These are phyloP conservation scores for Bellardia bayeri DNA, from an alignment of 2,888 invertebrate species.

Conservation along the genomic window DNA sequence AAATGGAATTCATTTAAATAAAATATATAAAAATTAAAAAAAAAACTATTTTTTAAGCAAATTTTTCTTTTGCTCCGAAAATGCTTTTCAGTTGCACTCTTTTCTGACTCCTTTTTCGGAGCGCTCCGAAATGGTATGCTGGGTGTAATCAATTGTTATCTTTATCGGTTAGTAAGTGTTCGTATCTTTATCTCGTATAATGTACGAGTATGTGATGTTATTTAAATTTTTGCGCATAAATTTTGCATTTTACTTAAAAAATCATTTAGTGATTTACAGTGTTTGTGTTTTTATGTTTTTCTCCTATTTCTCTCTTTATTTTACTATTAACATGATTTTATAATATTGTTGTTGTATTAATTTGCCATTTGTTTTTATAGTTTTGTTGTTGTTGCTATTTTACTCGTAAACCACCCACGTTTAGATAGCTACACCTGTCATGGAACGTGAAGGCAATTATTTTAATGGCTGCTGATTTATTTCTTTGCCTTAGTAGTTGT, in stretches of 20 bases:
- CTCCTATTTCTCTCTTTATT: neutral
- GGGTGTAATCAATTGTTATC: neutral
- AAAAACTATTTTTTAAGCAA: too few species aligned
- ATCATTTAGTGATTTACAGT: slow-evolving; percentile 64
- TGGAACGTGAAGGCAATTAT: slow-evolving; percentile 56
- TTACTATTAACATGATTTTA: slow-evolving; percentile 15
- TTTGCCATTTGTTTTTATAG: neutral
- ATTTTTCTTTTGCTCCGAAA: too few species aligned
- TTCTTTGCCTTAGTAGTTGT: neutral
- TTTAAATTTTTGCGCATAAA: slow-evolving; percentile 67
- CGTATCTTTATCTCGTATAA: neutral
- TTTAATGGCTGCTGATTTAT: slow-evolving; percentile 28
- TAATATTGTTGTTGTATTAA: neutral
- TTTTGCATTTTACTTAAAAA: slow-evolving; percentile 50
- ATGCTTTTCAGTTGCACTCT: too few species aligned
- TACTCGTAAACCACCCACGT: slow-evolving; percentile 46
- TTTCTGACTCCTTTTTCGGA: too few species aligned
- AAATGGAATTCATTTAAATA: too few species aligned
- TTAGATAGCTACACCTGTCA: slow-evolving; percentile 59
- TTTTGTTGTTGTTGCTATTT: slow-evolving; percentile 19
- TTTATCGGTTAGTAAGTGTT: neutral
- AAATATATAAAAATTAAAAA: too few species aligned
- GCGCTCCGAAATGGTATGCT: too few species aligned
- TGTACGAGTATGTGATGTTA: slow-evolving; percentile 27
- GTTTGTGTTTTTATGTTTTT: slow-evolving; percentile 20